These are phyloP conservation scores for Serranochromis macrocephalus DNA, from an alignment of 2,113 vertebrate genomes.

Conservation along the genomic window DNA sequence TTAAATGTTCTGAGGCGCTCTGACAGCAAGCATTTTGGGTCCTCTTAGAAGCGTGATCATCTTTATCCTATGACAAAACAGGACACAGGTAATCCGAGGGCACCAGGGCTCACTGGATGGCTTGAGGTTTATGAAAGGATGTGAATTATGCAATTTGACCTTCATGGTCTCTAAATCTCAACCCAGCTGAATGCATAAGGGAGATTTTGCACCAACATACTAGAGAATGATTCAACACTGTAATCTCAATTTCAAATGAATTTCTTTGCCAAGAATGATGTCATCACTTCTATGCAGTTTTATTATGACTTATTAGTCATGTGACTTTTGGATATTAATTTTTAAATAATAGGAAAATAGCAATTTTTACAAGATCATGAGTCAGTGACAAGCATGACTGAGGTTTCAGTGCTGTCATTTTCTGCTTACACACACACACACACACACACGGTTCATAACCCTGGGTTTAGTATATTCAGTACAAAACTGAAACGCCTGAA, in stretches of 20 bases:
- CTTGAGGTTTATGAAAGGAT: background rate
- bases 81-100: background rate
- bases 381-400: background rate
- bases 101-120: background rate
- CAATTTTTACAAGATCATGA: background rate
- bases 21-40: background rate
- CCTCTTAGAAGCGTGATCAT: background rate
- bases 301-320: background rate
- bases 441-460: fast-evolving
- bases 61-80: background rate
- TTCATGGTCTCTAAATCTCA: background rate
- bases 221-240: background rate
- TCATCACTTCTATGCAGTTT: background rate
- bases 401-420: background rate
- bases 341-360: background rate
- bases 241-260: fast-evolving
- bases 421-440: background rate
- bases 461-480: background rate
- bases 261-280: background rate
- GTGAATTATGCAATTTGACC: background rate
- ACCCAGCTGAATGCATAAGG: fast-evolving
- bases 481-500: background rate
- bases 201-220: fast-evolving
- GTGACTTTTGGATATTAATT: background rate
- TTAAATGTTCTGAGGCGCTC: background rate